Percentiles rank a stretch among this genome's conserved stretches.
phyloP scores from a whole-genome alignment of 1,140 invertebrate species.

The Euwallacea fornicatus region DNA sequence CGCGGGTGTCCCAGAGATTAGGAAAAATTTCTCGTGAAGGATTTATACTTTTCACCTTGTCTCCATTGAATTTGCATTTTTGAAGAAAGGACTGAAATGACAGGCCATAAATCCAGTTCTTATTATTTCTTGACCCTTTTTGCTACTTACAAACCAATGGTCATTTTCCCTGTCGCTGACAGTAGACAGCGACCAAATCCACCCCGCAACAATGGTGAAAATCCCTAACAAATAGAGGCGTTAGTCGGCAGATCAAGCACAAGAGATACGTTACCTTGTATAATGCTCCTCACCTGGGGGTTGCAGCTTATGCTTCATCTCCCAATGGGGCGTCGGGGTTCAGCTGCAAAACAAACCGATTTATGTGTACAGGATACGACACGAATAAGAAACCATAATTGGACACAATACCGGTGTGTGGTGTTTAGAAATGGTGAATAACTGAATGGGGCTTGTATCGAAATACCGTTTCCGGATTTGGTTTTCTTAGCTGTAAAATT shows the following conservation, averaged over 20 bases:
- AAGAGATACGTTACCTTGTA: conserved; percentile 20
- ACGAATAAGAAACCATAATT: conserved; percentile 27
- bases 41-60: too few relatives aligned
- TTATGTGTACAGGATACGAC: conserved; percentile 27
- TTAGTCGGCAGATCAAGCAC: conserved; percentile 22
- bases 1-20: too few relatives aligned
- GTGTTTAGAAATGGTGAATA: conserved; percentile 12
- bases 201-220: conserved; percentile 2
- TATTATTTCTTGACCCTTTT: too few relatives aligned
- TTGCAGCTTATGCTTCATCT: conserved; percentile 27
- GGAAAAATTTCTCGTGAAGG: too few relatives aligned
- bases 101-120: too few relatives aligned
- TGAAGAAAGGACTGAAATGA: too few relatives aligned
- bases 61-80: too few relatives aligned
- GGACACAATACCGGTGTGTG: conserved; percentile 23
- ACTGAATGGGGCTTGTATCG: conserved; percentile 7
- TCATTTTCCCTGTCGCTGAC: conserved; percentile 6
- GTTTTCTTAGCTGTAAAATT: conserved; percentile 1
- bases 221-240: conserved; percentile 23
- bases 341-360: conserved; percentile 18
- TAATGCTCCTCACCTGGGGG: conserved; percentile 22
- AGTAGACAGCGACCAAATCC: conserved; percentile 9
- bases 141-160: too few relatives aligned
- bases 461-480: conserved; percentile 14
- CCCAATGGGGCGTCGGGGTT: conserved; percentile 12